Base-by-base conservation (phyloP, 2,797 vertebrate genomes). In the Sebastiscus albofasciatus region DNA sequence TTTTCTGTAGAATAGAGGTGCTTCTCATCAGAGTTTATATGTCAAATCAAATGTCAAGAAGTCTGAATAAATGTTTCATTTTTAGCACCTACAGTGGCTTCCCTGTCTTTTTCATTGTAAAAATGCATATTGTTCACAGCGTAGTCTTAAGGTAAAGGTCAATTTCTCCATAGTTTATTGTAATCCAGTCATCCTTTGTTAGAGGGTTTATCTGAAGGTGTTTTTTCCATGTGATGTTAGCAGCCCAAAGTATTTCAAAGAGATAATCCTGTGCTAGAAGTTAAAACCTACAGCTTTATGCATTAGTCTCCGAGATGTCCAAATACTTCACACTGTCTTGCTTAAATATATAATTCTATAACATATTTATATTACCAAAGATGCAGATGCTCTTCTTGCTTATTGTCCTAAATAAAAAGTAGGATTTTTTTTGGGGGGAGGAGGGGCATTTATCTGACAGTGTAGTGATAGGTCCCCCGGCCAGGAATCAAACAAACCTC, bases 21-120 rank as follows among this genome's bases (percentile, higher is more conserved):
- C 46, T 73, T 11, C n/a, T 70, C 34, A 22, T 75, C 66, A 77
- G 49, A 58, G 66, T 75, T 65, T 61, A 18, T 81, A 31, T 69
- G 77, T 76, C 11, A 22, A 83, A 78, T 82, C 56, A 85, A 24
- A 72, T 72, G 71, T 75, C 55, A 70, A 60, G 7, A 31, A 61
- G 6, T 78, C 65, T 77, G 55, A 90, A 84, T 86, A 87, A 86
- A 90, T 78, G 67, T 78, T 80, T 65, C 0, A 55, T 59, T 75
- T 84, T 55, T 14, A 77, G 77, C 76, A 82, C 39, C 66, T 46
- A 4, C 34, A 10, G 62, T 42, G 24, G 49, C 20, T 52, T 58
- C 36, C 1, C 5, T 61, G 8, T 5, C 6, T 54, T 55, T 65
- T 22, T 8, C 18, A 12, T 31, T 31, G 5, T 31, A 34, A 12